These are phyloP conservation scores for Nettapus auritus DNA, from an alignment of 2,113 vertebrate genomes.

Conservation along the genomic window DNA sequence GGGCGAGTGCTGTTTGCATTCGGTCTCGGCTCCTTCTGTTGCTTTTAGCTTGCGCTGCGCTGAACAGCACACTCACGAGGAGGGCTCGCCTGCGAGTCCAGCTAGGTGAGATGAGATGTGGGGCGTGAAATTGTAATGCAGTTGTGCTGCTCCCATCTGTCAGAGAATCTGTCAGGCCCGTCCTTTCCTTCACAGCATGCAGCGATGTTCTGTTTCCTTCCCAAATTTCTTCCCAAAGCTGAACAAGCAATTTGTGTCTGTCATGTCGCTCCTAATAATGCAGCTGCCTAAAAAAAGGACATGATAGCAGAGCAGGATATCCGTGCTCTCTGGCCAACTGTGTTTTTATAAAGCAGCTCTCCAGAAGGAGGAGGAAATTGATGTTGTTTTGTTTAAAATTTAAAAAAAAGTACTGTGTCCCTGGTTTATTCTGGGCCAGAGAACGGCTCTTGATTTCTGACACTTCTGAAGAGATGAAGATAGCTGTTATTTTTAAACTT, in stretches of 20 bases:
- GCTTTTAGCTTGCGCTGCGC: rapidly evolving
- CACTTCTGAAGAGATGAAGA: neutral
- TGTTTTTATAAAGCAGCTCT: neutral
- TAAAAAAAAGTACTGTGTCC: neutral
- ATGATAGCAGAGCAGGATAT: slow-evolving; percentile 10
- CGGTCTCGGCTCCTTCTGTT: neutral
- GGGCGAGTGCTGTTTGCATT: neutral
- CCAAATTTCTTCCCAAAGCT: neutral
- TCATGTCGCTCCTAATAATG: slow-evolving; percentile 30
- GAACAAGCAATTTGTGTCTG: slow-evolving; percentile 41
- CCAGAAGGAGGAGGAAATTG: neutral
- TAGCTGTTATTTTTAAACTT: slow-evolving; percentile 52
- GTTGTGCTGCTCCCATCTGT: neutral
- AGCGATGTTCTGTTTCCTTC: slow-evolving; percentile 13
- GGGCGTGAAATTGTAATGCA: neutral
- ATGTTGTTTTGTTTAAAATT: neutral
- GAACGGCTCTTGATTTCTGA: slow-evolving; percentile 23
- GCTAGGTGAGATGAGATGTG: neutral
- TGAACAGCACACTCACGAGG: rapidly evolving
- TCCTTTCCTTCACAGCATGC: rapidly evolving
- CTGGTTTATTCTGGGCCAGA: slow-evolving; percentile 16
- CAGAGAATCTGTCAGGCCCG: neutral
- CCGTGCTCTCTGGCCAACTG: neutral
- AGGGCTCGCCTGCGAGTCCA: neutral
- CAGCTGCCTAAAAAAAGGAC: neutral